Conservation (phyloP, 2,113 vertebrate genomes). For the Globicephala melas region DNA sequence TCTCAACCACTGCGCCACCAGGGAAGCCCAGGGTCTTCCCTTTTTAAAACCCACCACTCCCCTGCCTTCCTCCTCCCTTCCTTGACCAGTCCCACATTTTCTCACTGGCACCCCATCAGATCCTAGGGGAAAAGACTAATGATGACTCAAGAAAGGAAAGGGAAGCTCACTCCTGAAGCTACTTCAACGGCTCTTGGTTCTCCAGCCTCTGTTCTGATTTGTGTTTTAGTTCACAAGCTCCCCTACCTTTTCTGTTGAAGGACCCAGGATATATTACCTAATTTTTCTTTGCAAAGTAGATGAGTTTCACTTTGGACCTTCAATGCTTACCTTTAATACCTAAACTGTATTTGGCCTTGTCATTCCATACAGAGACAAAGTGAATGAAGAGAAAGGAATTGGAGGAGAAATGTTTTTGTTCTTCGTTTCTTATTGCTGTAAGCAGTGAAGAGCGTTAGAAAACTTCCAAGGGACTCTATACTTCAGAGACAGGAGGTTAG, state of each 20-base stretch:
- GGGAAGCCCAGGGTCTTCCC: not conserved
- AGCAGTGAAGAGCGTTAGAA: not conserved
- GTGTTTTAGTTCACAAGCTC: not conserved
- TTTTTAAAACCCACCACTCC: not conserved
- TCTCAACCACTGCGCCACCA: no score
- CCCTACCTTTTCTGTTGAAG: not conserved
- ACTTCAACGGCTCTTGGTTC: not conserved
- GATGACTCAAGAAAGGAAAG: not conserved
- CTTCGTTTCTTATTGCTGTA: not conserved
- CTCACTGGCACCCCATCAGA: not conserved
- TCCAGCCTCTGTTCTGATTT: not conserved
- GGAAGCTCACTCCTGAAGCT: not conserved
- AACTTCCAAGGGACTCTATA: not conserved
- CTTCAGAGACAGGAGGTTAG: not conserved
- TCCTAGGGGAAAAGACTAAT: not conserved
- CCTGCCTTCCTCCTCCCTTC: no score
- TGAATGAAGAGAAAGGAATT: not conserved
- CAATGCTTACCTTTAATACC: not conserved
- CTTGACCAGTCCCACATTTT: not conserved
- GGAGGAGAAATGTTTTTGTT: not conserved
- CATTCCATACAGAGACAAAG: not conserved
- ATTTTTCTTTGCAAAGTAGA: conserved; percentile 7
- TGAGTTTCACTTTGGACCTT: not conserved
- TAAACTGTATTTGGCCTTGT: not conserved
- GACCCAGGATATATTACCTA: not conserved